Base-by-base conservation (phyloP, 2,113 vertebrate genomes). In the Alethe diademata region DNA sequence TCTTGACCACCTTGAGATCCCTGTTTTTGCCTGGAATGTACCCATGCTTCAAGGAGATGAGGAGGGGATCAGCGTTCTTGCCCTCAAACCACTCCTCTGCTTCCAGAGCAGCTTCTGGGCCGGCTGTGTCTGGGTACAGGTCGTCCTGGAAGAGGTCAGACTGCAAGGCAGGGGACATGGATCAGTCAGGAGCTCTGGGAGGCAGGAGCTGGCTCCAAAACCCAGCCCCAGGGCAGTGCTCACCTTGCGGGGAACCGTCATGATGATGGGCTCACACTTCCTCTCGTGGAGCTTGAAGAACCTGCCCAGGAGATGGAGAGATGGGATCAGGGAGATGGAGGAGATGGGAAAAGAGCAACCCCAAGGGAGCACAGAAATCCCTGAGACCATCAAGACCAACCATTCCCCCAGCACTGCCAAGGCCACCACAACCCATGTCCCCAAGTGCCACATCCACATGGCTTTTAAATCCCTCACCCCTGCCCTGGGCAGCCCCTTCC, bases 121-220 rank as follows among this genome's bases (percentile, higher is more conserved):
- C 99, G 0, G 99, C 98, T 1, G 99, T 99, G 93, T 99, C 99
- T 0, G 99, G 99, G 95, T 99, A 99, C 95, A 99, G 97, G 92
- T 99, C 99, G 2, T 99, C 99, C 95, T 99, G 99, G 97, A 99
- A 99, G 83, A 99, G 97, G 98, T 99, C 99, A 7, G 99, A 99
- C 99, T 99, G 90, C 61, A 65, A 70, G 75, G 76, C 80, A 83
- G 35, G 64, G 86, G 84, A 83, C 40, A 50, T 0, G 14, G 42
- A 33, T 50, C 6, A 71, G 61, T 54, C n/a, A 50, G 11, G 57
- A 3, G 56, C 28, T 53, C 17, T 54, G 72, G 69, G 47, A 82
- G 60, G 70, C n/a, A 28, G 1, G 5, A 56, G 54, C 18, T 22
- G 35, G 22, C 58, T 43, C 11, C 75, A 47, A 31, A 38, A 6